Percentiles rank a stretch among this genome's conserved stretches.
These are phyloP conservation scores for Etheostoma nigrum DNA, from an alignment of 2,797 vertebrate species.

Conservation along the genomic window DNA sequence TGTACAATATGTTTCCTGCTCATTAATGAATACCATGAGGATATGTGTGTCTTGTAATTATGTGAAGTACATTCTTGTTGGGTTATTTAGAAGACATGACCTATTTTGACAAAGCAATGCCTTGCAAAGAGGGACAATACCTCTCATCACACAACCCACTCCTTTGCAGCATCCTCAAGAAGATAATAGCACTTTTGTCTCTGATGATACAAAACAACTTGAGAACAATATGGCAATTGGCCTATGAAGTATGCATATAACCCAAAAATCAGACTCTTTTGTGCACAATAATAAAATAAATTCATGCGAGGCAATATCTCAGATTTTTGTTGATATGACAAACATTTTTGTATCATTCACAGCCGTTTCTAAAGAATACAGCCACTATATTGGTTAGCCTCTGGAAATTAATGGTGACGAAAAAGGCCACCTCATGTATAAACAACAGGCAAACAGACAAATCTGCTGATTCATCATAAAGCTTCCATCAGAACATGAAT, in stretches of 20 bases:
- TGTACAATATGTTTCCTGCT: slow-evolving; percentile 21
- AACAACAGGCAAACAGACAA: slow-evolving; percentile 20
- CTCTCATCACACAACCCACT: slow-evolving; percentile 42
- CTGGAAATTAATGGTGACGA: neutral
- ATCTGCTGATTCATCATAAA: slow-evolving; percentile 6
- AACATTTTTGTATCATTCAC: neutral
- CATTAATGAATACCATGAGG: slow-evolving; percentile 35
- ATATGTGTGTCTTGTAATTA: slow-evolving; percentile 31
- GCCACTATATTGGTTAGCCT: neutral
- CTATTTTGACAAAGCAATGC: slow-evolving; percentile 27
- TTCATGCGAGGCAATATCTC: neutral
- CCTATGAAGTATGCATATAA: slow-evolving; percentile 16
- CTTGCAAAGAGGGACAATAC: slow-evolving; percentile 39
- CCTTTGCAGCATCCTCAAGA: slow-evolving; percentile 23
- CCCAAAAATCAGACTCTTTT: slow-evolving; percentile 17
- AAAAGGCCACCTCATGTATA: slow-evolving; percentile 18
- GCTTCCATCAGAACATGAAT: slow-evolving; percentile 10
- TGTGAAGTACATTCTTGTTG: slow-evolving; percentile 19
- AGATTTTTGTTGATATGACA: slow-evolving; percentile 11
- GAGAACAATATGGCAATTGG: slow-evolving; percentile 49
- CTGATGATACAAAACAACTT: slow-evolving; percentile 26
- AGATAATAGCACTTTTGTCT: slow-evolving; percentile 48
- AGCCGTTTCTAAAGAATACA: neutral
- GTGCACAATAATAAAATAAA: slow-evolving; percentile 24
- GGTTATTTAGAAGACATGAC: slow-evolving; percentile 25